phyloP scores from a whole-genome alignment of 2,888 invertebrate genomes.

The Pogonocherus hispidulus region DNA sequence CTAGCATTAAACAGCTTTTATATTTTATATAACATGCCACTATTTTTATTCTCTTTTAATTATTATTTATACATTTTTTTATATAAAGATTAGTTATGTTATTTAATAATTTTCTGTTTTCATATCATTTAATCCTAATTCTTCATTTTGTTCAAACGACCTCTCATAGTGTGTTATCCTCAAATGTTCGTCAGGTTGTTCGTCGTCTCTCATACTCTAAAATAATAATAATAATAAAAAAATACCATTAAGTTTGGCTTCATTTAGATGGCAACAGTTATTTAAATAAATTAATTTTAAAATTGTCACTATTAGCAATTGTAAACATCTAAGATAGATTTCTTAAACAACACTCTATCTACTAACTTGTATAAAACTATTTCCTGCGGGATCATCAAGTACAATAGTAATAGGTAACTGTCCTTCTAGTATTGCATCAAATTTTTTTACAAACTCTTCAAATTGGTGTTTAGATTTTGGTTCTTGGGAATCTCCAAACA shows the following conservation, averaged over 20 bases:
- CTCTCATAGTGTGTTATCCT: conserved; percentile 86
- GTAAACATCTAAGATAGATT: too few species aligned
- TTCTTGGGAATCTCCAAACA: conserved; percentile 82
- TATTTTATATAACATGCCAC: too few species aligned
- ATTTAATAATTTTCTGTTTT: conserved; percentile 86
- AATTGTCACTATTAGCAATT: too few species aligned
- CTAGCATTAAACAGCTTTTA: too few species aligned
- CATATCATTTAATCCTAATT: conserved; percentile 95
- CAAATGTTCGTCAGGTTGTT: conserved; percentile 78
- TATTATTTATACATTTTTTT: too few species aligned
- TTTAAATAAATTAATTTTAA: too few species aligned
- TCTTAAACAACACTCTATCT: too few species aligned
- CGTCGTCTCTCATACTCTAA: conserved; percentile 80
- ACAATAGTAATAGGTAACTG: conserved; percentile 79
- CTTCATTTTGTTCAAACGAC: conserved; percentile 92
- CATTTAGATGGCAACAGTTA: too few species aligned
- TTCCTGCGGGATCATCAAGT: conserved; percentile 97
- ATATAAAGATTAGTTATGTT: not conserved
- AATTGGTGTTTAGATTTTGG: conserved; percentile 72
- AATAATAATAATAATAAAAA: conserved; percentile 58
- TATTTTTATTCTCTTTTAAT: too few species aligned
- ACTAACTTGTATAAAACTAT: conserved; percentile 88
- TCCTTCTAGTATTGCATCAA: conserved; percentile 78
- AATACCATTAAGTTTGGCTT: too few species aligned
- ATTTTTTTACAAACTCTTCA: conserved; percentile 75